Evolutionary conservation across 2,797 vertebrate species (phyloP).

Genomic region (Mormyrops attenuatus): DNA sequence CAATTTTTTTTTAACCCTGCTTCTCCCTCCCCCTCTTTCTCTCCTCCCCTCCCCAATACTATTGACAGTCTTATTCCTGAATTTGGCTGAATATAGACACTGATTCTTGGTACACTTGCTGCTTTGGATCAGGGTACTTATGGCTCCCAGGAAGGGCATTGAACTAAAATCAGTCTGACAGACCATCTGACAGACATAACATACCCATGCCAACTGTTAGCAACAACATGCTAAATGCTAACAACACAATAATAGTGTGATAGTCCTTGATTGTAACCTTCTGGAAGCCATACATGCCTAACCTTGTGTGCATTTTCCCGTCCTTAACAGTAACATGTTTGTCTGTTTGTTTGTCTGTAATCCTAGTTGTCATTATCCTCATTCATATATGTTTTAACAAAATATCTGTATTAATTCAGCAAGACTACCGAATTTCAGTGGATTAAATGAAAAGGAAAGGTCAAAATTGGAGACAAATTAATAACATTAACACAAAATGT

Average conservation of each 20-base stretch:
- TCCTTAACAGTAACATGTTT: slow-evolving; percentile 40
- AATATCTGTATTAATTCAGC: not conserved
- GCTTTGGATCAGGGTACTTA: slow-evolving; percentile 2
- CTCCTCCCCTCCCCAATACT: slow-evolving; percentile 53
- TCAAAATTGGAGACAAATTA: not conserved
- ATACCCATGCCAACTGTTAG: not conserved
- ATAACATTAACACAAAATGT: not conserved
- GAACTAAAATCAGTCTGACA: not conserved
- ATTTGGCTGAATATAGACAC: slow-evolving; percentile 11
- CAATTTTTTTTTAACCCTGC: slow-evolving; percentile 69
- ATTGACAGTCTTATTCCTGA: slow-evolving; percentile 34
- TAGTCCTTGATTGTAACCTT: not conserved
- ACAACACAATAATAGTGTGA: not conserved
- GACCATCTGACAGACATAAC: not conserved
- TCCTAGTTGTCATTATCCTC: slow-evolving; percentile 12
- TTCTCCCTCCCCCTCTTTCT: not conserved
- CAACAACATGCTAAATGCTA: not conserved
- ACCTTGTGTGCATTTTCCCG: slow-evolving; percentile 46
- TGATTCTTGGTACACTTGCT: slow-evolving; percentile 10
- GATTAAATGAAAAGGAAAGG: not conserved
- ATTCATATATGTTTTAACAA: not conserved
- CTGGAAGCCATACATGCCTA: slow-evolving; percentile 31
- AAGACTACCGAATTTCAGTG: not conserved
- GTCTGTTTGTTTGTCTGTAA: slow-evolving; percentile 37
- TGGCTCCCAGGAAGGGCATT: slow-evolving; percentile 6